phyloP scores from a whole-genome alignment of 2,888 invertebrate species.

The Acanthoscelides obtectus region DNA sequence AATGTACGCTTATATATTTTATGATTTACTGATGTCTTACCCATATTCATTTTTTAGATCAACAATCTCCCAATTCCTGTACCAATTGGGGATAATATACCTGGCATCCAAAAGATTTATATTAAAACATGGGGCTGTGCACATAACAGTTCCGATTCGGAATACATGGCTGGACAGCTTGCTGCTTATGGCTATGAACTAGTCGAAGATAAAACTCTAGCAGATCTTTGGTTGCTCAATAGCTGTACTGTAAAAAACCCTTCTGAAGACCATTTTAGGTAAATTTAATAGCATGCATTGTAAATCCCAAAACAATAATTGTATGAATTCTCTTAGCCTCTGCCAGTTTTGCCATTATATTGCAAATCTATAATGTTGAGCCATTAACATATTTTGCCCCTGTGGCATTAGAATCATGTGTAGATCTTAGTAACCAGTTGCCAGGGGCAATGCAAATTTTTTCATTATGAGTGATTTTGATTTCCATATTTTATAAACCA shows the following conservation, averaged over 20 bases:
- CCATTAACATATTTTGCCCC: too few relatives aligned
- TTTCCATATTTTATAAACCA: too few relatives aligned
- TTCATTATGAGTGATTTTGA: too few relatives aligned
- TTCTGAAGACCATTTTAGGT: slow-evolving; percentile 89
- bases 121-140: slow-evolving; percentile 98
- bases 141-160: slow-evolving; percentile 95
- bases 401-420: too few relatives aligned
- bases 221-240: slow-evolving; percentile 93
- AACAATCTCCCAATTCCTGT: slow-evolving; percentile 16
- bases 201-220: slow-evolving; percentile 72
- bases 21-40: too few relatives aligned
- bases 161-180: slow-evolving; percentile 97
- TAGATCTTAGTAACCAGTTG: too few relatives aligned
- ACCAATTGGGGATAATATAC: slow-evolving; percentile 43
- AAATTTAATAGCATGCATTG: too few relatives aligned
- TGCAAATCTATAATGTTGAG: too few relatives aligned
- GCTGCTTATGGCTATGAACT: slow-evolving; percentile 83
- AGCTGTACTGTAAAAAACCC: slow-evolving; percentile 98
- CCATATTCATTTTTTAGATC: slow-evolving; percentile 6
- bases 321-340: too few relatives aligned
- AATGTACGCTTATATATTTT: slow-evolving; percentile 11
- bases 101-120: slow-evolving; percentile 75
- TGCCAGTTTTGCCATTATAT: too few relatives aligned
- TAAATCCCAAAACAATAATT: too few relatives aligned
- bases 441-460: too few relatives aligned